These are phyloP conservation scores for Iselma pallidipennis DNA, from an alignment of 2,888 invertebrate genomes.

Conservation along the genomic window DNA sequence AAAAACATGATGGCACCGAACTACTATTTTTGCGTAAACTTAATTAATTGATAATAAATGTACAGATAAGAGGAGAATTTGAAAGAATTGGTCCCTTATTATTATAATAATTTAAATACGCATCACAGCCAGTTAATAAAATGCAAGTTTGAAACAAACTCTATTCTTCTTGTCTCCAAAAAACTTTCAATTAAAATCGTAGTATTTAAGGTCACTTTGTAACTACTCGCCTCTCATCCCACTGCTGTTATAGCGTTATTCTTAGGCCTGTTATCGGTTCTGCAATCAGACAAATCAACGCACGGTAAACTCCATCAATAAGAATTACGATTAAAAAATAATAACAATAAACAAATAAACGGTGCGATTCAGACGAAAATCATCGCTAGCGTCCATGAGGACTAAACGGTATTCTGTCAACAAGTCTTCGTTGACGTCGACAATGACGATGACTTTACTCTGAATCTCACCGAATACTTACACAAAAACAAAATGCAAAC, in stretches of 20 bases:
- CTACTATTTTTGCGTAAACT: neutral
- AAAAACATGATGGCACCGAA: constrained; percentile 16
- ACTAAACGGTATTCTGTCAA: too few relatives aligned
- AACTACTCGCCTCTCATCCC: constrained; percentile 44
- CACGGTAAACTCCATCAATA: neutral
- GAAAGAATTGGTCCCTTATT: constrained; percentile 52
- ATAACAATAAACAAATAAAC: neutral
- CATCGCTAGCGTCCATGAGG: neutral
- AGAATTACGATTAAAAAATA: neutral
- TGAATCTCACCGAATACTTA: too few relatives aligned
- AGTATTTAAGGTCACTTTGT: constrained; percentile 37
- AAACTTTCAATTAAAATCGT: too few relatives aligned
- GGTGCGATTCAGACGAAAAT: too few relatives aligned
- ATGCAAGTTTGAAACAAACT: constrained; percentile 45
- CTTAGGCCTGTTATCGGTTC: constrained; percentile 65
- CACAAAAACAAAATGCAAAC: neutral
- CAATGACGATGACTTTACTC: too few relatives aligned
- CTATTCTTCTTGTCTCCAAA: too few relatives aligned
- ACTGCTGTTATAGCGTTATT: constrained; percentile 63
- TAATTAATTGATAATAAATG: constrained; percentile 13
- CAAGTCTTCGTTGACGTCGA: too few relatives aligned
- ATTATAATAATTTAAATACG: constrained; percentile 47
- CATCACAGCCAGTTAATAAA: constrained; percentile 54
- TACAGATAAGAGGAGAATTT: constrained; percentile 25
- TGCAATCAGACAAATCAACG: constrained; percentile 41